Evolutionary conservation across 2,113 vertebrate genomes (phyloP), one percentile per base, ranked within the genome.

Genomic region (Chamaetylas fuelleborni): DNA sequence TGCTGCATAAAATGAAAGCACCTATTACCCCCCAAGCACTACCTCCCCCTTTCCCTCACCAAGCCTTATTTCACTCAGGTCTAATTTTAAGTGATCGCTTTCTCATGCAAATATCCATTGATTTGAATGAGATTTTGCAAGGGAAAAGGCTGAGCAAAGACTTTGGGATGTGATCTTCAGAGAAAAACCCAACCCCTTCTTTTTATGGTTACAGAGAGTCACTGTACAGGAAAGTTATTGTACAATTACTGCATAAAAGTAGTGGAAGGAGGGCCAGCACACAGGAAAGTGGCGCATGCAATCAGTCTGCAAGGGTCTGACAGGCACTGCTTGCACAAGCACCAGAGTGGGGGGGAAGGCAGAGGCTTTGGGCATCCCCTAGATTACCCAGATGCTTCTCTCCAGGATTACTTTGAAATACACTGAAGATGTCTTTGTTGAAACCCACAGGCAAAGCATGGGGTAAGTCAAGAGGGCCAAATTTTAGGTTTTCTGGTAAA

Each of bases 71-170:
- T 90, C 58, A 60, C 74, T 93, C 67, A 90, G 74, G 90, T 90
- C 79, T 92, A 92, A 92, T 96, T 96, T 96, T 93, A 93, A 97
- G 53, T n/a, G 72, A 95, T 64, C 24, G 66, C 82, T 96, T 96
- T 97, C 90, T 96, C 72, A 94, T 96, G 93, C 93, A 96, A 97
- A 95, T 96, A 90, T 33, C 79, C 60, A 83, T 62, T 90, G 79
- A 88, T 93, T 88, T 86, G 76, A 97, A 94, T 78, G 64, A 92
- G 80, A 90, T 90, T 96, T 96, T 93, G 56, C 76, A 73, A 72
- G 78, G 71, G 50, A 94, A 80, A 91, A 95, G 74, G 81, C 62
- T 88, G 71, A 90, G 88, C n/a, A 96, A 95, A 90, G 74, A 82
- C 60, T 90, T 78, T 56, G 48, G 72, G 88, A 83, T 92, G 82